These are phyloP conservation scores for Julus scandinavius DNA, from an alignment of 2,888 invertebrate genomes.

Conservation along the genomic window DNA sequence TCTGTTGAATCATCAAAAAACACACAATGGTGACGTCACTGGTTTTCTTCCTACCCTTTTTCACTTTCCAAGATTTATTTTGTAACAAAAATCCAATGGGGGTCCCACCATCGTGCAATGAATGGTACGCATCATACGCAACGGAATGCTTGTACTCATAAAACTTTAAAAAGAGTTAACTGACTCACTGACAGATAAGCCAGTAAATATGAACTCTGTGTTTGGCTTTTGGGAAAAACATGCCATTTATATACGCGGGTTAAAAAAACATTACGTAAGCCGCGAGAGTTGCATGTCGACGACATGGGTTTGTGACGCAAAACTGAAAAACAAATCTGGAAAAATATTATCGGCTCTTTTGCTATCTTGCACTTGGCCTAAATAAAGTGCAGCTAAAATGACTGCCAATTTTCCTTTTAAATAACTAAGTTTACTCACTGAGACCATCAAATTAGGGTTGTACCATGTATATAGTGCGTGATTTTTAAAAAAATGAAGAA, in stretches of 20 bases:
- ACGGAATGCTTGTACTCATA: too few species aligned
- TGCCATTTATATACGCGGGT: neutral
- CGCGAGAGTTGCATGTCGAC: neutral
- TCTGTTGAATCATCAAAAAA: neutral
- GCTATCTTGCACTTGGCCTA: conserved; percentile 4
- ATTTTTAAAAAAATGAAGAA: too few species aligned
- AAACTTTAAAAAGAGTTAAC: neutral
- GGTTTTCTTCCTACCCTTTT: neutral
- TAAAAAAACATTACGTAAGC: neutral
- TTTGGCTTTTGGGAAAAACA: neutral
- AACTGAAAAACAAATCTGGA: neutral
- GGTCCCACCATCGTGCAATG: neutral
- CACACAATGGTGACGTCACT: neutral
- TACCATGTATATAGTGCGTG: too few species aligned
- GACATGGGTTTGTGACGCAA: neutral
- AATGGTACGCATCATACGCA: too few species aligned
- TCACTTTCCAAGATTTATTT: neutral
- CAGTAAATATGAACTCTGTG: neutral
- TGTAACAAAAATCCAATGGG: neutral
- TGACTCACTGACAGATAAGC: conserved; percentile 27
- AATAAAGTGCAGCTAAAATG: neutral
- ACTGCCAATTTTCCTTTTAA: too few species aligned
- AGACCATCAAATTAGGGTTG: too few species aligned
- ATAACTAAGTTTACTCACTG: too few species aligned
- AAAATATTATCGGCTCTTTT: neutral